Conservation (phyloP, 2,113 vertebrate species). For the Clarias magur region DNA sequence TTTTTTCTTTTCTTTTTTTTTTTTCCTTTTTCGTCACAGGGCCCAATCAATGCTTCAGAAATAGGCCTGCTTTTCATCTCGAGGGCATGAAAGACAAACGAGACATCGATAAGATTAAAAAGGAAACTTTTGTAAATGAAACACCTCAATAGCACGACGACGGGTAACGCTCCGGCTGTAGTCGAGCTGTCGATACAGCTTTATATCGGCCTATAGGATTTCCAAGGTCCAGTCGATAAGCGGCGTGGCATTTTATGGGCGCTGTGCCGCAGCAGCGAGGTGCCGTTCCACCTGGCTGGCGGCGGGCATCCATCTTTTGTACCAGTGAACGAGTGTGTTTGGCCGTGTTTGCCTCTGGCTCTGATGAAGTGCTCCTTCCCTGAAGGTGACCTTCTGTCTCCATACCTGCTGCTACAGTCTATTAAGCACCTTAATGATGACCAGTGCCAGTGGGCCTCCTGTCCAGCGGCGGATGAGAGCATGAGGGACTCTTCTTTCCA, state of each 20-base stretch:
- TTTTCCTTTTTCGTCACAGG: conserved; percentile 14
- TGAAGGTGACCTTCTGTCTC: conserved; percentile 73
- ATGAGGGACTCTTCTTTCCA: conserved; percentile 38
- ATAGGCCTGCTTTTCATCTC: conserved; percentile 36
- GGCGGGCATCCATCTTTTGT: conserved; percentile 61
- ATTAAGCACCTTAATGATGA: conserved; percentile 75
- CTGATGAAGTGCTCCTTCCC: conserved; percentile 63
- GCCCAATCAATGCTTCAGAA: conserved; percentile 36
- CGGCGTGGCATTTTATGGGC: conserved; percentile 10
- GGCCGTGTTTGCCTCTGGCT: conserved; percentile 56
- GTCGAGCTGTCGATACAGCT: not conserved
- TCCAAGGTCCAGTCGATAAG: conserved; percentile 5
- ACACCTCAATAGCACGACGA: not conserved
- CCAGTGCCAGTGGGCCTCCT: conserved; percentile 54
- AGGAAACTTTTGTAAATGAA: conserved; percentile 13
- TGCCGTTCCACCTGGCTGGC: conserved; percentile 65
- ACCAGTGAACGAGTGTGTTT: conserved; percentile 52
- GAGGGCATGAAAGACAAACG: conserved; percentile 44
- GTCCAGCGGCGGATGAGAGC: conserved; percentile 55
- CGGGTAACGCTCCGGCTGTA: not conserved
- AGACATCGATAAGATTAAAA: conserved; percentile 35
- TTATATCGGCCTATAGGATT: not conserved
- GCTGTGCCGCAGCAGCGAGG: conserved; percentile 40
- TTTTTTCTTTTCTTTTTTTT: conserved; percentile 19
- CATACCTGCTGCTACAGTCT: conserved; percentile 64